phyloP scores from a whole-genome alignment of 2,113 vertebrate species.

The Microtus ochrogaster region DNA sequence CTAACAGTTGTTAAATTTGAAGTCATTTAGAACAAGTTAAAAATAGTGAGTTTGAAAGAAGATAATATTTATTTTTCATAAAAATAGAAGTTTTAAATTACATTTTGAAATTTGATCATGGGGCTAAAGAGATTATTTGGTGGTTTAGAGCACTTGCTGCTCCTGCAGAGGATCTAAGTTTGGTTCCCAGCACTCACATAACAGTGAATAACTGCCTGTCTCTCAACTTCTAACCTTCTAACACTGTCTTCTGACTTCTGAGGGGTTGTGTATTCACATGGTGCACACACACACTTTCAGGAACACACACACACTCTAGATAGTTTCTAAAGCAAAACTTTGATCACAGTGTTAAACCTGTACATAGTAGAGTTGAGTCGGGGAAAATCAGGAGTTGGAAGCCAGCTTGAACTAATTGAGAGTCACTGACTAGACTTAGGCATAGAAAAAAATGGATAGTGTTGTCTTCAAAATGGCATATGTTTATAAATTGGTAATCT shows the following conservation, averaged over 20 bases:
- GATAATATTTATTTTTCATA: background rate
- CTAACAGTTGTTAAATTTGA: conserved; percentile 10
- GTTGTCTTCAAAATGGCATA: background rate
- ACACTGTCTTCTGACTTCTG: background rate
- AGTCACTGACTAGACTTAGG: background rate
- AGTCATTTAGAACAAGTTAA: background rate
- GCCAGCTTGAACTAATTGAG: background rate
- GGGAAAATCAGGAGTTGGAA: background rate
- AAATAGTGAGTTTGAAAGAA: background rate
- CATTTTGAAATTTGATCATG: background rate
- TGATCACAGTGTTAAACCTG: background rate
- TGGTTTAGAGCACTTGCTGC: background rate
- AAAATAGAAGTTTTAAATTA: background rate
- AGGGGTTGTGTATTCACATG: background rate
- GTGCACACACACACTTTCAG: background rate
- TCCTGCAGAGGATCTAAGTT: background rate
- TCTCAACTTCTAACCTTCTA: background rate
- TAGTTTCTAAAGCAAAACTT: background rate
- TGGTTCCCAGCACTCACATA: background rate
- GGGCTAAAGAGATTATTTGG: background rate
- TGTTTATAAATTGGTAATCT: background rate
- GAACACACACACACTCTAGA: background rate
- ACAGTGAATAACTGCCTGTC: background rate
- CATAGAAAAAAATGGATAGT: background rate
- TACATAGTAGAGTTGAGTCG: background rate